These are phyloP conservation scores for Drosophila ogumai DNA, from an alignment of 1,140 invertebrate genomes.

Conservation along the genomic window DNA sequence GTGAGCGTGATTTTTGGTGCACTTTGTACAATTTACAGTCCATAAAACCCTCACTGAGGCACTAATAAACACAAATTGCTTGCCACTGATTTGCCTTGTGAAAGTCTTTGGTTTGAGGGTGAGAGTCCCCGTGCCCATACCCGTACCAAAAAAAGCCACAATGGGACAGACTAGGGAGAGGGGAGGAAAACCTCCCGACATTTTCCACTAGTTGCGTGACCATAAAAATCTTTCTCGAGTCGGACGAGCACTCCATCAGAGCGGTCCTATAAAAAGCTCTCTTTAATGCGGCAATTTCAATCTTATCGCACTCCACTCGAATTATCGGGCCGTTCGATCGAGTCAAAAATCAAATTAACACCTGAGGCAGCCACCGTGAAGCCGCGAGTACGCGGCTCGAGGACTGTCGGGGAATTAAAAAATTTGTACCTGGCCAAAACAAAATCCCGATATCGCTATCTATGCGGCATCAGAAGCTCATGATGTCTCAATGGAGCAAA, in stretches of 20 bases:
- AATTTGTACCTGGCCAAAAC: constrained; percentile 35
- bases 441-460: constrained; percentile 61
- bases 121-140: constrained; percentile 1
- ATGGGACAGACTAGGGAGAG: neutral
- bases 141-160: neutral
- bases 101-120: constrained; percentile 34
- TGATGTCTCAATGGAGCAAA: constrained; percentile 66
- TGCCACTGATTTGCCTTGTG: constrained; percentile 33
- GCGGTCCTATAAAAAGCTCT: constrained; percentile 51
- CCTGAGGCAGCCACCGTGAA: constrained; percentile 38
- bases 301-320: constrained; percentile 70
- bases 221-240: constrained; percentile 62
- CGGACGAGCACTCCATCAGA: constrained; percentile 15
- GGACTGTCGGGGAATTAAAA: constrained; percentile 32
- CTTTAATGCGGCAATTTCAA: constrained; percentile 43
- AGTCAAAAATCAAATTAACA: constrained; percentile 77
- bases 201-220: constrained; percentile 18
- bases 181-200: constrained; percentile 24
- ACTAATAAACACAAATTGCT: constrained; percentile 57
- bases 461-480: constrained; percentile 53
- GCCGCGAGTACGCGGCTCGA: constrained; percentile 6
- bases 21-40: constrained; percentile 40
- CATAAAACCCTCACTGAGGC: constrained; percentile 59
- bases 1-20: constrained; percentile 49
- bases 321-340: constrained; percentile 58